These are phyloP conservation scores for Hyles lineata DNA, from an alignment of 2,888 invertebrate species.

Conservation along the genomic window DNA sequence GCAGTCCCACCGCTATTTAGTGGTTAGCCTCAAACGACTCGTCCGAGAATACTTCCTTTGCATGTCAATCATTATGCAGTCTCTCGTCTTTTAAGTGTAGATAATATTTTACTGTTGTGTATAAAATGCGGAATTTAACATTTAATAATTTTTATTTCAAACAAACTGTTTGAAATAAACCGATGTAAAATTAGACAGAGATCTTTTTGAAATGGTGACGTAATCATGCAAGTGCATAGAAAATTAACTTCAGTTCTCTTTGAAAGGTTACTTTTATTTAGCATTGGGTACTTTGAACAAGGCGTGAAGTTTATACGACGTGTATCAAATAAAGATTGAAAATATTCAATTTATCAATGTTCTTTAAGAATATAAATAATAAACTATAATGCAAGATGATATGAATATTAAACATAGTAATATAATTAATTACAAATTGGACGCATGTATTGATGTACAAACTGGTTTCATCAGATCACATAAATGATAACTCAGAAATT, in stretches of 20 bases:
- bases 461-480: no score
- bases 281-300: background rate
- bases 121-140: background rate
- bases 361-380: background rate
- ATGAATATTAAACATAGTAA: no score
- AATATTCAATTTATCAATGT: background rate
- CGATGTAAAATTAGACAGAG: background rate
- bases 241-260: background rate
- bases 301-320: background rate
- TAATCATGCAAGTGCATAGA: background rate
- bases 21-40: conserved; percentile 67
- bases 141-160: background rate
- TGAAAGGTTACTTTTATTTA: background rate
- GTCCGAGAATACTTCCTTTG: conserved; percentile 61
- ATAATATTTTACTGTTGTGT: background rate
- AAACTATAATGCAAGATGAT: no score
- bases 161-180: background rate
- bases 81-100: conserved; percentile 33
- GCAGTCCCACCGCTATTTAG: conserved; percentile 60
- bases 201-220: background rate
- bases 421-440: no score
- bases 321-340: background rate
- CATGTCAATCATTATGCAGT: conserved; percentile 50
- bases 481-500: no score
- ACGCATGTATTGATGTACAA: no score